Percentiles rank a stretch among this genome's conserved stretches.
These are phyloP conservation scores for Hylia prasina DNA, from an alignment of 2,113 vertebrate species.

Conservation along the genomic window DNA sequence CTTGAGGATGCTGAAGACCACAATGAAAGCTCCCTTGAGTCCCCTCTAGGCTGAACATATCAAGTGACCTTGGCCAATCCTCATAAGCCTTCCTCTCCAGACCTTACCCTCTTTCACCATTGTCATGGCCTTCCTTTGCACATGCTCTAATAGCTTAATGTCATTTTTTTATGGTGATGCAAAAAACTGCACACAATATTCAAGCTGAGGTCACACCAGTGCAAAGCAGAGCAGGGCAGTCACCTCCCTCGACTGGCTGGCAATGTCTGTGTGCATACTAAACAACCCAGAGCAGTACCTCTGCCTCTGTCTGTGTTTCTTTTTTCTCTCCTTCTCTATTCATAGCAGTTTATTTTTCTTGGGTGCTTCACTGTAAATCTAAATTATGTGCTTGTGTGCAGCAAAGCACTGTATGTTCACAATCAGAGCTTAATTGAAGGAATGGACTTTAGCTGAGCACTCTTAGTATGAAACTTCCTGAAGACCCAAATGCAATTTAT, in stretches of 20 bases:
- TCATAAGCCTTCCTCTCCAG: background rate
- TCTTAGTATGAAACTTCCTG: background rate
- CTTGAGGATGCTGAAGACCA: background rate
- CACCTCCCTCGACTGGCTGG: rapidly evolving
- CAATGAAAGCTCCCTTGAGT: background rate
- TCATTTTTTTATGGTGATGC: background rate
- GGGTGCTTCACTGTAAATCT: background rate
- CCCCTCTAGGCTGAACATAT: background rate
- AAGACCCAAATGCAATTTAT: background rate
- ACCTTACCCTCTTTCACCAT: background rate
- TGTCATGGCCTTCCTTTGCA: background rate
- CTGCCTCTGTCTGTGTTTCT: background rate
- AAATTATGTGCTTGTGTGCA: background rate
- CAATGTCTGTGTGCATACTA: background rate
- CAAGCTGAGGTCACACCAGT: background rate
- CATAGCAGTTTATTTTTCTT: background rate
- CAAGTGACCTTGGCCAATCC: background rate
- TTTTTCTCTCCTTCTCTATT: background rate
- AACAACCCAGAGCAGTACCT: background rate
- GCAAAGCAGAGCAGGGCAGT: background rate
- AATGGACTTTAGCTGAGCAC: background rate
- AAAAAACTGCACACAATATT: background rate
- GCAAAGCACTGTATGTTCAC: background rate
- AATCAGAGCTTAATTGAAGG: background rate
- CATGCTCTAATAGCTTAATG: background rate